Conservation (phyloP, 1,140 invertebrate species). For the Drosophila sproati region DNA sequence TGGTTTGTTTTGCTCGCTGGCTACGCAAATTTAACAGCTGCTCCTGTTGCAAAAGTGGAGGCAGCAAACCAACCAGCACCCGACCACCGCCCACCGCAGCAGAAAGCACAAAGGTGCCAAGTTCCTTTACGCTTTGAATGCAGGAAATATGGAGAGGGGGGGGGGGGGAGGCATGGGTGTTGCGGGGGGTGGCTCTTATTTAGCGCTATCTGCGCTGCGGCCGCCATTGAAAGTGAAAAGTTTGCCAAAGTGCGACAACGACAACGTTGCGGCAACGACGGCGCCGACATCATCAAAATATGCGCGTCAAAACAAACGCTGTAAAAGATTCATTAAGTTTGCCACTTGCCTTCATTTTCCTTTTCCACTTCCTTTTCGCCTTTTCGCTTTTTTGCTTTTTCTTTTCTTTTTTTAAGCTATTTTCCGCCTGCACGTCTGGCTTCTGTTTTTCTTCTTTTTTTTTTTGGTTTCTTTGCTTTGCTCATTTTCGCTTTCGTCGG, state of each 20-base stretch:
- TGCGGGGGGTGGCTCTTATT: too few species aligned
- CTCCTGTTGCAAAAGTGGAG: not conserved
- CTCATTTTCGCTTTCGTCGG: constrained; percentile 16
- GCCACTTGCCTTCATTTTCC: constrained; percentile 43
- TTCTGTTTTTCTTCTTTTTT: constrained; percentile 1
- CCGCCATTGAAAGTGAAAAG: constrained; percentile 80
- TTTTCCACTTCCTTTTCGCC: constrained; percentile 23
- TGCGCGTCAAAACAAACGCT: constrained; percentile 60
- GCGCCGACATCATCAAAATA: constrained; percentile 43
- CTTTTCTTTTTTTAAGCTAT: constrained; percentile 6
- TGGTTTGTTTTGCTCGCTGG: constrained; percentile 76
- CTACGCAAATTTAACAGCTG: constrained; percentile 54
- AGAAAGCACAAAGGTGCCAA: constrained; percentile 67
- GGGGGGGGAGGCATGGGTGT: not conserved
- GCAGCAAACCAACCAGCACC: constrained; percentile 13
- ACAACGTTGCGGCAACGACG: constrained; percentile 29
- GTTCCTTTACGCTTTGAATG: constrained; percentile 40
- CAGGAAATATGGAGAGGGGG: not conserved
- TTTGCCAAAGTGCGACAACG: constrained; percentile 72
- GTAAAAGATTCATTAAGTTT: constrained; percentile 77
- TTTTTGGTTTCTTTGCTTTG: not conserved
- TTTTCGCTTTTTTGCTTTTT: not conserved
- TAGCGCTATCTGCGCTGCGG: not conserved
- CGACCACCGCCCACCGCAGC: not conserved
- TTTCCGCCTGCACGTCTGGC: not conserved